phyloP scores from a whole-genome alignment of 2,888 invertebrate species.

The Epinotia brunnichana region DNA sequence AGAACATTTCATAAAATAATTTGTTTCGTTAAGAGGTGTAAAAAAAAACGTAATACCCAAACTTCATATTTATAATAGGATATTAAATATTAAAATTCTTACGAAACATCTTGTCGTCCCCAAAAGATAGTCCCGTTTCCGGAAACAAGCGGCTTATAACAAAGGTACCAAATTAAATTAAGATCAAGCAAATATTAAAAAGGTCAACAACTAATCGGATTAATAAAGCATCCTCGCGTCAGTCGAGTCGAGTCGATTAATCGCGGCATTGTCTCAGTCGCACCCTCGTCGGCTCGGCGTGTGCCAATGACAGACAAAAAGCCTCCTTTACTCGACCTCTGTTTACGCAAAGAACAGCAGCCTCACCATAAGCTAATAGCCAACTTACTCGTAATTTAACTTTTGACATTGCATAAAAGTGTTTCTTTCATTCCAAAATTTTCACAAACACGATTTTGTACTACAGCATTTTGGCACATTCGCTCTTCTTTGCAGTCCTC shows the following conservation, averaged over 20 bases:
- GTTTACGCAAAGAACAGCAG: background rate
- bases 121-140: background rate
- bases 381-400: too few relatives aligned
- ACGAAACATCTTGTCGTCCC: too few relatives aligned
- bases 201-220: constrained; percentile 38
- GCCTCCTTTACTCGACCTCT: constrained; percentile 20
- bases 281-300: constrained; percentile 37
- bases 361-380: background rate
- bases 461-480: too few relatives aligned
- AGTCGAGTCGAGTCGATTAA: constrained; percentile 39
- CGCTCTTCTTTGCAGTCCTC: too few relatives aligned
- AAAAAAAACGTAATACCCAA: too few relatives aligned
- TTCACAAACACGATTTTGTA: too few relatives aligned
- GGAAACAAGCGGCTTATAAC: background rate
- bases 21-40: too few relatives aligned
- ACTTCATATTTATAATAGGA: too few relatives aligned
- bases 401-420: too few relatives aligned
- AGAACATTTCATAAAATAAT: too few relatives aligned
- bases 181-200: constrained; percentile 15
- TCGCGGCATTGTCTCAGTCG: constrained; percentile 40
- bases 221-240: constrained; percentile 37
- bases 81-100: too few relatives aligned
- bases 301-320: constrained; percentile 40
- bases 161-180: constrained; percentile 12
- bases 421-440: too few relatives aligned